phyloP scores from a whole-genome alignment of 23 tunicate species.

The Halocynthia aurantium region DNA sequence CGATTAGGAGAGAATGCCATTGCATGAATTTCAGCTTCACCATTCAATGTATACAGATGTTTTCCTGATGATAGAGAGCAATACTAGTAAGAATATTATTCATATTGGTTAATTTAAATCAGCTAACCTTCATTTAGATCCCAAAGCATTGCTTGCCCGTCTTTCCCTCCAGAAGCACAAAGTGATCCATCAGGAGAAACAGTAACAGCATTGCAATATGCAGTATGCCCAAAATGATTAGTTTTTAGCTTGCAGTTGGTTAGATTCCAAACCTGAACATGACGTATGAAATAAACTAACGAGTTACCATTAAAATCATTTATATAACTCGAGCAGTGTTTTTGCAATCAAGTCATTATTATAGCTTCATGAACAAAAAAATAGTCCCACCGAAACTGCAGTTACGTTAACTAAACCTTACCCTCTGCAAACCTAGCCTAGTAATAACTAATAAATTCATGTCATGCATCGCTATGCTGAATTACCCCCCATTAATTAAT shows the following conservation, averaged over 20 bases:
- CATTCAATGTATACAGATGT: slow-evolving; percentile 92
- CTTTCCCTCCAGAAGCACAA: slow-evolving; percentile 99
- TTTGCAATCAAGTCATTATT: not conserved
- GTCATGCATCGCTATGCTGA: no score
- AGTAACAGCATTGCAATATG: slow-evolving; percentile 86
- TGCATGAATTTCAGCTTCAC: slow-evolving; percentile 95
- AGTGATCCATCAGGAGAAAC: slow-evolving; percentile 99
- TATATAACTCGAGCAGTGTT: not conserved
- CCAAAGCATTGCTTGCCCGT: slow-evolving; percentile 99
- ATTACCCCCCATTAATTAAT: no score
- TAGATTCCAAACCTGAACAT: slow-evolving; percentile 90
- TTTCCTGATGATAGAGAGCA: slow-evolving; percentile 33
- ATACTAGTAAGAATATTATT: not conserved
- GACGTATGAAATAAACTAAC: not conserved
- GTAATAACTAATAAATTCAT: not conserved
- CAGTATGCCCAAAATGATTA: slow-evolving; percentile 96
- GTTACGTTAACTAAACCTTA: no score
- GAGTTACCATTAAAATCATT: no score
- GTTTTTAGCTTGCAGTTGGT: slow-evolving; percentile 99
- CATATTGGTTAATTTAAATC: not conserved
- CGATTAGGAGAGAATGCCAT: slow-evolving; percentile 98
- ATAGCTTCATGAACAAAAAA: not conserved
- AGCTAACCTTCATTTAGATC: slow-evolving; percentile 80
- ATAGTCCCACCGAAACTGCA: no score
- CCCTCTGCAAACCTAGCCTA: not conserved